Conservation (phyloP, 2,888 invertebrate genomes). For the Lepidonotus clava region DNA sequence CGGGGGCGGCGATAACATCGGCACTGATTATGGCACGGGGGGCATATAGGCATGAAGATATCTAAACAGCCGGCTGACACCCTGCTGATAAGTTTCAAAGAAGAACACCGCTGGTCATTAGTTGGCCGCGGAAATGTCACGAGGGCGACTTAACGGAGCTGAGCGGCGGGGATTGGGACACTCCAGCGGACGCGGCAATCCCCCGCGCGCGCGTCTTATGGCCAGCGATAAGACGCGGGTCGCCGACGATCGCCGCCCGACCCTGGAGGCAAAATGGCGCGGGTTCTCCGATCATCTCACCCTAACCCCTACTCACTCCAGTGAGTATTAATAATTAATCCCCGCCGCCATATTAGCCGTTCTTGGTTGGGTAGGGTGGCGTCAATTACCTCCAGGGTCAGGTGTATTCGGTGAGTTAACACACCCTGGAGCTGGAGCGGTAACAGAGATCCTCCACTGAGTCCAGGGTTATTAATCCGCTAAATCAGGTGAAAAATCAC, state of each 20-base stretch:
- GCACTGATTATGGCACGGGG: constrained; percentile 56
- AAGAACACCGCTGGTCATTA: constrained; percentile 51
- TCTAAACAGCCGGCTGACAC: constrained; percentile 46
- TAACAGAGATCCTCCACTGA: no score
- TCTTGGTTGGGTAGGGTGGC: no score
- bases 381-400: no score
- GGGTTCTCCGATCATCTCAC: no score
- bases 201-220: background rate
- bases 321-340: no score
- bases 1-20: constrained; percentile 52
- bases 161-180: background rate
- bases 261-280: background rate
- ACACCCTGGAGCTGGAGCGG: no score
- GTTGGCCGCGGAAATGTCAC: constrained; percentile 7
- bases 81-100: constrained; percentile 41
- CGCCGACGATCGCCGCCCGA: background rate
- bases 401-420: no score
- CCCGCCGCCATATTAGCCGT: no score
- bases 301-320: no score
- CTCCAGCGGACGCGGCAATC: background rate
- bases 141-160: background rate
- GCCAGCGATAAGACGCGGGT: background rate
- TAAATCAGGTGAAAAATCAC: no score
- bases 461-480: no score
- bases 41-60: constrained; percentile 60